A percentile compares a stretch with the other conserved stretches of the same genome.
Conservation (phyloP, 64 coral and sea anemone species). For the Trachythela sp. region DNA sequence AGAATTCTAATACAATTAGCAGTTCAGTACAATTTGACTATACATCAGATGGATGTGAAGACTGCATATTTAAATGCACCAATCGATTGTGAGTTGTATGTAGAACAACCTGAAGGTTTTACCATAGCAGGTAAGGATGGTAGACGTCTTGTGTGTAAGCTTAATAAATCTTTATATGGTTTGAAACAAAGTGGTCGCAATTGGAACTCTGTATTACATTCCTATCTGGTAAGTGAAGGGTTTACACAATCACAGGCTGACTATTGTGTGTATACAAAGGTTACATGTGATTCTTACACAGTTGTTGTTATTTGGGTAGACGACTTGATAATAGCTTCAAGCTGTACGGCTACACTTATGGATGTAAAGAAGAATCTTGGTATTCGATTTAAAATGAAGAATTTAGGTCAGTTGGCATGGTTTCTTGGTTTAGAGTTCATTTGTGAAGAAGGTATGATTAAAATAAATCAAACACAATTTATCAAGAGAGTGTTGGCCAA, state of each 20-base stretch:
- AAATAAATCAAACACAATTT: background rate
- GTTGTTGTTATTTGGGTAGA: background rate
- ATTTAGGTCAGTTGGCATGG: background rate
- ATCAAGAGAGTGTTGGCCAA: background rate
- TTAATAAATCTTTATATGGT: background rate
- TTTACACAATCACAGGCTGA: background rate
- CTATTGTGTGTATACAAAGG: background rate
- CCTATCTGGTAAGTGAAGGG: background rate
- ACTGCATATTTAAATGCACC: conserved; percentile 26
- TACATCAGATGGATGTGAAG: conserved; percentile 50
- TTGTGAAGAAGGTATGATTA: no score
- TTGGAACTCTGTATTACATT: background rate
- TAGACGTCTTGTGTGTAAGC: background rate
- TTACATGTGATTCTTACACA: background rate
- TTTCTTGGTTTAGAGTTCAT: background rate
- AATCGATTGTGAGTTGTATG: conserved; percentile 26
- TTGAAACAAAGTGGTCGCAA: background rate
- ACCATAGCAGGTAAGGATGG: background rate
- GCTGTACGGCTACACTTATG: background rate
- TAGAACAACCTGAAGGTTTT: conserved; percentile 24
- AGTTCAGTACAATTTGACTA: background rate
- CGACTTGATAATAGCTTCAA: background rate
- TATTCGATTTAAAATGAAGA: background rate
- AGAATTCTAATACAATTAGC: conserved; percentile 37
- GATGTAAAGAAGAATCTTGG: background rate